A percentile compares a stretch with the other conserved stretches of the same genome.
Evolutionary conservation across 2,797 vertebrate genomes (phyloP).

Genomic region (Benthosema pterotum): DNA sequence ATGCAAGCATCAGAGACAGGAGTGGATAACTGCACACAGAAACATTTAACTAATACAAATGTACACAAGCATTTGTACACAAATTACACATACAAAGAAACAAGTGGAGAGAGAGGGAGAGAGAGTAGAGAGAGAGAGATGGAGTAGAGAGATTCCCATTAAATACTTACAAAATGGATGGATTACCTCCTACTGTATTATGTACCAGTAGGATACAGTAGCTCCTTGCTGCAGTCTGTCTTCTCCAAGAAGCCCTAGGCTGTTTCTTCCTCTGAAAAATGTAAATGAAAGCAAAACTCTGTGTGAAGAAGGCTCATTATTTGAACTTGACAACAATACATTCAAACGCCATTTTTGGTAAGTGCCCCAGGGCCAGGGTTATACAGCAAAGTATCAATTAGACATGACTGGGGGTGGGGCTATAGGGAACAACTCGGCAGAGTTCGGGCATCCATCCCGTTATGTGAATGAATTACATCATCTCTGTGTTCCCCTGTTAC

Average conservation of each 20-base stretch:
- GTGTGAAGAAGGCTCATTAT: slow-evolving; percentile 1
- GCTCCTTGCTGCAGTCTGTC: slow-evolving; percentile 7
- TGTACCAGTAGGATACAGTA: too few species aligned
- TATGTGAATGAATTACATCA: too few species aligned
- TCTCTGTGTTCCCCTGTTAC: too few species aligned
- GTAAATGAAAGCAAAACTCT: slow-evolving; percentile 12
- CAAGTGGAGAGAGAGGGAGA: neutral
- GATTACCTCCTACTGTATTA: neutral
- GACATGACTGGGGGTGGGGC: too few species aligned
- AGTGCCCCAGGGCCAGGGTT: too few species aligned
- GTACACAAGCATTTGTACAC: neutral
- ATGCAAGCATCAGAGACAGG: too few species aligned
- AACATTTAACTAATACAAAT: neutral
- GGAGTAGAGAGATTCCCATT: slow-evolving; percentile 1
- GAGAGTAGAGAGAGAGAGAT: slow-evolving; percentile 10
- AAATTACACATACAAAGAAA: neutral
- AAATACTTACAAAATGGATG: slow-evolving; percentile 3
- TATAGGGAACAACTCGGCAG: too few species aligned
- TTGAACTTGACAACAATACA: too few species aligned
- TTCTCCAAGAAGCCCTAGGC: slow-evolving; percentile 7
- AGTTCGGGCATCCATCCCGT: too few species aligned
- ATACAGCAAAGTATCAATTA: too few species aligned
- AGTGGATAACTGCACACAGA: neutral
- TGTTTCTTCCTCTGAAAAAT: slow-evolving; percentile 11
- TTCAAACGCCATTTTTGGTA: too few species aligned